Conservation (phyloP, 2,113 vertebrate genomes). For the Clupea harengus region DNA sequence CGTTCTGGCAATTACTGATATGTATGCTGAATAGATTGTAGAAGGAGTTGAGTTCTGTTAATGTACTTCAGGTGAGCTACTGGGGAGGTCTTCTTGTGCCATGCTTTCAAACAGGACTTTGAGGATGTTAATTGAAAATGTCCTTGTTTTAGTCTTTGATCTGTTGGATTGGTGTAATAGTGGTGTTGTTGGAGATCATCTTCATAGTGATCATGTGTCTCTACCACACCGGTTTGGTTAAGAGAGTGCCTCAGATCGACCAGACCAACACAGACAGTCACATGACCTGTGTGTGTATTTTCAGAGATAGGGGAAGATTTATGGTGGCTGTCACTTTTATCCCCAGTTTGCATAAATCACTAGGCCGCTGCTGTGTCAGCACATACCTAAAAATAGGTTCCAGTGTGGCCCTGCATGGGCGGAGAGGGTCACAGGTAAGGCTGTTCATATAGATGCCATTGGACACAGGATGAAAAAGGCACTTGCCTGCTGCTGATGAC, state of each 20-base stretch:
- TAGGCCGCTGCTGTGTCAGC: conserved; percentile 52
- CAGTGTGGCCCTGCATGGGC: conserved; percentile 13
- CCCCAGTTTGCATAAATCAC: conserved; percentile 48
- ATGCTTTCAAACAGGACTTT: neutral
- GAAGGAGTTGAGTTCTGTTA: neutral
- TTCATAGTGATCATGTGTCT: neutral
- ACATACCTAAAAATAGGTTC: conserved; percentile 54
- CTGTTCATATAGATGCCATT: neutral
- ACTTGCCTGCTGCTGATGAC: neutral
- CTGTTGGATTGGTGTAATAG: neutral
- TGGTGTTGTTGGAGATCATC: neutral
- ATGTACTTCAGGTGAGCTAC: neutral
- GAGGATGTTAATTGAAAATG: neutral
- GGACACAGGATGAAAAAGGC: neutral
- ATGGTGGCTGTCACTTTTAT: conserved; percentile 52
- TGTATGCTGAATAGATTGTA: neutral
- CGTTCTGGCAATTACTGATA: neutral
- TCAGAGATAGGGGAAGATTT: conserved; percentile 48
- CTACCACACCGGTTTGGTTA: neutral
- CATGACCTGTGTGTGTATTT: conserved; percentile 44
- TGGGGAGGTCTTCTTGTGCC: neutral
- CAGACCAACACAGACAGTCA: neutral
- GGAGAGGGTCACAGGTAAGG: neutral
- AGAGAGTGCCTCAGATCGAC: neutral
- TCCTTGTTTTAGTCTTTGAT: neutral